Percentiles rank a stretch among this genome's conserved stretches.
Conservation (phyloP, 2,113 vertebrate genomes). For the Rattus rattus region DNA sequence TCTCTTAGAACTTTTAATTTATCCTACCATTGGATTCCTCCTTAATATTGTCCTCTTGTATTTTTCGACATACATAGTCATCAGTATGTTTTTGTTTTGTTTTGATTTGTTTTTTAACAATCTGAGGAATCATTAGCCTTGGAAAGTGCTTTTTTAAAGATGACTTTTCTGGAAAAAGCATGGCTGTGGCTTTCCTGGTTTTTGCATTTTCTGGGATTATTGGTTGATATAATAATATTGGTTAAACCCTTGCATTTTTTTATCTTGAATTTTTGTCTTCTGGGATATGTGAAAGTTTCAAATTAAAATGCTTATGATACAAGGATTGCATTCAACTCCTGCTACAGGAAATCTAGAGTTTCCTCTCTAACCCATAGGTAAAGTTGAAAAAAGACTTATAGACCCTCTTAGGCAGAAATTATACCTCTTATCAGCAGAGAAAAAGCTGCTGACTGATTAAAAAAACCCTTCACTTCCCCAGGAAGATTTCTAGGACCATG, state of each 20-base stretch:
- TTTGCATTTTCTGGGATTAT: not conserved
- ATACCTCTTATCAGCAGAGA: not conserved
- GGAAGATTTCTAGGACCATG: not conserved
- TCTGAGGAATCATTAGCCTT: not conserved
- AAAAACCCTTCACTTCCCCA: not conserved
- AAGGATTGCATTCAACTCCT: not conserved
- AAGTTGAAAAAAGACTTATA: not conserved
- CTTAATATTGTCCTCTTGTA: not conserved
- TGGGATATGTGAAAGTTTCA: not conserved
- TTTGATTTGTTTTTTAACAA: not conserved
- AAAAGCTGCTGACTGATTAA: not conserved
- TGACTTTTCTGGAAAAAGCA: not conserved
- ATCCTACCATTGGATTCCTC: not conserved
- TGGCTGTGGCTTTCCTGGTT: not conserved
- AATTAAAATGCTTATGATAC: not conserved
- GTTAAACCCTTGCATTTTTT: not conserved
- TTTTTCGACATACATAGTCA: not conserved
- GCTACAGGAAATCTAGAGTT: not conserved
- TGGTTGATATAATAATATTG: not conserved
- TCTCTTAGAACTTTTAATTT: not conserved
- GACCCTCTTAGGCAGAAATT: not conserved
- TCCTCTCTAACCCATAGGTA: not conserved
- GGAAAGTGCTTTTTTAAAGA: not conserved
- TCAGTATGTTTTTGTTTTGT: not conserved
- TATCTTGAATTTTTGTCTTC: not conserved